Evolutionary conservation across 2,888 invertebrate species (phyloP), one percentile per base, ranked within the genome.

Genomic region (Bugulina stolonifera): DNA sequence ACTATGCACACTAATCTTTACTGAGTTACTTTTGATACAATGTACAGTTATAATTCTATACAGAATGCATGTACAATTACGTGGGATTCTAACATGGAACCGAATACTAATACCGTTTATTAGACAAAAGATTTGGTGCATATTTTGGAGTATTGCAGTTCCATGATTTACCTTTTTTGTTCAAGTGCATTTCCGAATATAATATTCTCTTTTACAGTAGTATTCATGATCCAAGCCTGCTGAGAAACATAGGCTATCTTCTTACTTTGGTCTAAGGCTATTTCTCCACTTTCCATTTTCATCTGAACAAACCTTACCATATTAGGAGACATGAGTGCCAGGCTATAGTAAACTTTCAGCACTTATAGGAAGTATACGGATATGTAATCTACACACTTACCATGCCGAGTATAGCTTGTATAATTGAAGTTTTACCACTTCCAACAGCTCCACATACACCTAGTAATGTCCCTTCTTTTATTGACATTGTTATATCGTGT

Each of bases 151-250:
- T n/a, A n/a, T n/a, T n/a, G n/a, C n/a, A n/a, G n/a, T n/a, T n/a
- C n/a, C n/a, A n/a, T n/a, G n/a, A n/a, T n/a, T 18, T 69, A 69
- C 69, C 29, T 34, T 27, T 69, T 29, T 34, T 27, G 5, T 23
- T 69, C 69, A 34, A 69, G 27, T n/a, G 3, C 10, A 3, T 69
- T 3, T 27, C 69, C 69, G 27, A 69, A 69, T n/a, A 69, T 18
- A n/a, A 69, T 69, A 35, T 69, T 69, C 2, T 69, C 69, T 69
- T n/a, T 10, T 10, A 69, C 35, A 35, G 69, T 69, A 5, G 69
- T 29, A 85, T 97, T 97, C 84, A 95, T 95, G 73, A 97, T 96
- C 69, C 69, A 69, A 5, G 69, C 69, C n/a, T 69, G 69, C 25
- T 69, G 69, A 18, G 69, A 5, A 3, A 69, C 69, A 25, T 69